Base-by-base conservation (phyloP, 2,113 vertebrate species). In the Dicrurus megarhynchus region DNA sequence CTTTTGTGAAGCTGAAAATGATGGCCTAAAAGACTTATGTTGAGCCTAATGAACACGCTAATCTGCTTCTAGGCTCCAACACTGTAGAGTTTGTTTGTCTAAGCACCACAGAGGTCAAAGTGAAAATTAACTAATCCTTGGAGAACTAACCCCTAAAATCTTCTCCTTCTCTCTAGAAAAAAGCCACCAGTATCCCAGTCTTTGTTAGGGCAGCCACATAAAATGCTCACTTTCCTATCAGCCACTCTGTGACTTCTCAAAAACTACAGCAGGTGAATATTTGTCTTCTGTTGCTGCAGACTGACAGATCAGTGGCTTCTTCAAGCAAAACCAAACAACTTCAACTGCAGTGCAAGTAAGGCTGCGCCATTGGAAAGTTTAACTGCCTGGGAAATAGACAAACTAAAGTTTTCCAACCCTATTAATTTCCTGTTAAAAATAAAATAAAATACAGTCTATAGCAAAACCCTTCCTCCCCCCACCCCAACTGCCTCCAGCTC, bases 311-410 rank as follows among this genome's bases (percentile, higher is more conserved):
- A 87, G 10, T 46, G 67, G 18, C 28, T 92, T 73, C 28, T 73
- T 90, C 59, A 73, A 61, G 30, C 11, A 84, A 91, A 97, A 85
- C 32, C 76, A 90, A 94, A 60, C 47, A 53, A 7, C 26, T 83
- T 46, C 60, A 28, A 27, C 37, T 56, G 44, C 32, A 84, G 14
- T 16, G 16, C 59, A 67, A 14, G 4, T 61, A 80, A 90, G 55
- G 16, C 37, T 13, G 14, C 50, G 61, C 71, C 79, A 88, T 88
- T 88, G 83, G 95, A 94, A 95, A 94, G 18, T 92, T 90, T 80
- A 77, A 41, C 49, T 65, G 17, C 17, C 59, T 79, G 70, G 61
- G 91, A 95, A 90, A 49, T 0, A 47, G 39, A 86, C 49, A 88
- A 78, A 87, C 18, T 33, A 75, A 89, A 63, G 26, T 84, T 47